Evolutionary conservation across 1,140 invertebrate species (phyloP).

Genomic region (Apis mellifera): DNA sequence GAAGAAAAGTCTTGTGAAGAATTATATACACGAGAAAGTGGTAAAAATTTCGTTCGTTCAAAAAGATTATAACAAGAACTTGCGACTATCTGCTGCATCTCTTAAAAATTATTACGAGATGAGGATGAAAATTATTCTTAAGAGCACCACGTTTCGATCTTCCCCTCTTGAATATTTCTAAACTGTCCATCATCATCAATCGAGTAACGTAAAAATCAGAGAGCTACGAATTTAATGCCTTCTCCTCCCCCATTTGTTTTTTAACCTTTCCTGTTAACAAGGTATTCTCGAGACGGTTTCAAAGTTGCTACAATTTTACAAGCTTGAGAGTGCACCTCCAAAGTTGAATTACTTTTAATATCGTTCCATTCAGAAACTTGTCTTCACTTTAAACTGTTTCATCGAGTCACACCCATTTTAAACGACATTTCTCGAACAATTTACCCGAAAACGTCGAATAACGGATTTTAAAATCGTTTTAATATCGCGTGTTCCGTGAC

Average conservation of each 20-base stretch:
- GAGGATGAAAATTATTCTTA: too few species aligned
- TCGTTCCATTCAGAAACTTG: not conserved
- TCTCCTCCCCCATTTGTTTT: not conserved
- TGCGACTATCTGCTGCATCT: too few species aligned
- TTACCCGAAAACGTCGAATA: not conserved
- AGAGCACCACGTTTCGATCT: too few species aligned
- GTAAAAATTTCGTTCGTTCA: too few species aligned
- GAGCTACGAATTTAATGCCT: not conserved
- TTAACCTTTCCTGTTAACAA: not conserved
- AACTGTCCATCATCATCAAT: too few species aligned
- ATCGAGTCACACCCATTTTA: not conserved
- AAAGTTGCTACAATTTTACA: not conserved
- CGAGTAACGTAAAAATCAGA: too few species aligned
- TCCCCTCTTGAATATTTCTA: too few species aligned
- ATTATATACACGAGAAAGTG: too few species aligned
- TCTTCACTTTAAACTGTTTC: not conserved
- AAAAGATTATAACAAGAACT: too few species aligned
- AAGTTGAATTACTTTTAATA: not conserved
- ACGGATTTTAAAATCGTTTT: not conserved
- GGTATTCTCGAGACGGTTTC: not conserved
- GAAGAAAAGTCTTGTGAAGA: too few species aligned
- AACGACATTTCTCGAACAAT: not conserved
- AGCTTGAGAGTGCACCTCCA: not conserved
- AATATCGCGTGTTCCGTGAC: not conserved
- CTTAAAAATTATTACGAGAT: too few species aligned